A percentile compares a stretch with the other conserved stretches of the same genome.
Conservation (phyloP, 2,888 invertebrate genomes). For the Drosophila limbata region DNA sequence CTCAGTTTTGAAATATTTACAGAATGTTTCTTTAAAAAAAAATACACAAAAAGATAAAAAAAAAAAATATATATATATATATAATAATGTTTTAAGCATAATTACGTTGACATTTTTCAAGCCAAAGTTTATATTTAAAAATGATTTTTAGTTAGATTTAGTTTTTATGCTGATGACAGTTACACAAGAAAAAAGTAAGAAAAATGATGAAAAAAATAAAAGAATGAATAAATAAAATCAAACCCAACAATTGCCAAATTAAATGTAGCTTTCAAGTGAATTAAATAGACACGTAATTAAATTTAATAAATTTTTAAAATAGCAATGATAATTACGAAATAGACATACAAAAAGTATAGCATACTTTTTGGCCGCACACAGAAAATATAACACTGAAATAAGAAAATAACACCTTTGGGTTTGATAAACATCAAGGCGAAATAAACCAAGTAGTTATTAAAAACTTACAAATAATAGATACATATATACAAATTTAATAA, state of each 20-base stretch:
- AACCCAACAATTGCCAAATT: slow-evolving; percentile 86
- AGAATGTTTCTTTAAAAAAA: slow-evolving; percentile 46
- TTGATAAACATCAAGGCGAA: slow-evolving; percentile 64
- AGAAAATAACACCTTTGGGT: slow-evolving; percentile 58
- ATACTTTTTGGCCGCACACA: slow-evolving; percentile 67
- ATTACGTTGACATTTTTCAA: slow-evolving; percentile 81
- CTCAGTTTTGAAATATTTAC: slow-evolving; percentile 56
- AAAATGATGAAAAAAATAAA: slow-evolving; percentile 36
- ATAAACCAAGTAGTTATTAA: slow-evolving; percentile 72
- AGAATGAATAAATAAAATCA: slow-evolving; percentile 70
- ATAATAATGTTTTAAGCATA: slow-evolving; percentile 65
- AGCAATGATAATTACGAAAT: slow-evolving; percentile 43
- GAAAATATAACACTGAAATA: slow-evolving; percentile 30
- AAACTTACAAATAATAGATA: slow-evolving; percentile 67
- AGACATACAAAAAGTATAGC: slow-evolving; percentile 62
- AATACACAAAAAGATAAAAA: slow-evolving; percentile 20
- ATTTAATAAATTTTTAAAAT: slow-evolving; percentile 67
- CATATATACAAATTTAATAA: slow-evolving; percentile 71
- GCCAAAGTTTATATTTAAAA: slow-evolving; percentile 83
- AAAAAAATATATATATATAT: slow-evolving; percentile 11
- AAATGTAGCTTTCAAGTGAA: slow-evolving; percentile 84
- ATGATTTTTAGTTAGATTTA: slow-evolving; percentile 71
- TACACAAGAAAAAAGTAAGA: slow-evolving; percentile 27
- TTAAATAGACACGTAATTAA: slow-evolving; percentile 74
- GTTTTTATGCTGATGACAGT: slow-evolving; percentile 65